Conservation (phyloP, 2,113 vertebrate species). For the Paedocypris sp. region DNA sequence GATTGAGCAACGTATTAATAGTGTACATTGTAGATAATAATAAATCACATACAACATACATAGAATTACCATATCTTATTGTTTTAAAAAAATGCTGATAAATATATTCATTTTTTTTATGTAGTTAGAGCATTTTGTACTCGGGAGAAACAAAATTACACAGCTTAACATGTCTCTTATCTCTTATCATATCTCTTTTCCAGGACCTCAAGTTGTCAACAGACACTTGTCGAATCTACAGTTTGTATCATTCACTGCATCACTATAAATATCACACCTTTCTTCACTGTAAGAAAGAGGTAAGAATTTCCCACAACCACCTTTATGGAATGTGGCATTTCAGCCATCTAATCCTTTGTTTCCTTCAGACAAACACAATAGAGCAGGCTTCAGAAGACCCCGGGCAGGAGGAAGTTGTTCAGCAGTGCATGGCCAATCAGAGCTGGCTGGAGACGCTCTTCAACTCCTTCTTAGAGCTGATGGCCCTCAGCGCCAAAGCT, state of each 20-base stretch:
- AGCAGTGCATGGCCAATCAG: constrained; percentile 87
- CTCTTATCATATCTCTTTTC: not conserved
- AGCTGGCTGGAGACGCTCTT: constrained; percentile 80
- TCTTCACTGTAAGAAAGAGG: constrained; percentile 87
- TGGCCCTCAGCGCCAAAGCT: constrained; percentile 58
- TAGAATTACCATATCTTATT: too few relatives aligned
- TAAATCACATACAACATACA: too few relatives aligned
- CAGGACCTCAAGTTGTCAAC: constrained; percentile 82
- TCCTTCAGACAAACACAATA: constrained; percentile 70
- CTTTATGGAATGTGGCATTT: too few relatives aligned
- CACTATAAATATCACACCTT: constrained; percentile 94
- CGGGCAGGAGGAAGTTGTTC: constrained; percentile 85
- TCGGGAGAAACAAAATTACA: too few relatives aligned
- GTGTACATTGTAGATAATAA: too few relatives aligned
- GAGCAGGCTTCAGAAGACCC: constrained; percentile 76
- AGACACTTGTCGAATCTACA: constrained; percentile 78
- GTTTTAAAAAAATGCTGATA: too few relatives aligned
- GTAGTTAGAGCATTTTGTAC: too few relatives aligned
- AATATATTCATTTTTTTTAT: too few relatives aligned
- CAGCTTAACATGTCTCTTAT: not conserved
- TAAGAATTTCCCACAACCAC: constrained; percentile 39
- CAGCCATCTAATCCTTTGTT: too few relatives aligned
- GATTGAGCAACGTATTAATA: too few relatives aligned
- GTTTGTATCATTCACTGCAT: constrained; percentile 85
- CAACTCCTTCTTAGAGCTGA: constrained; percentile 75